Percentiles rank a stretch among this genome's conserved stretches.
phyloP scores from a whole-genome alignment of 2,113 vertebrate species.

The Scophthalmus maximus region DNA sequence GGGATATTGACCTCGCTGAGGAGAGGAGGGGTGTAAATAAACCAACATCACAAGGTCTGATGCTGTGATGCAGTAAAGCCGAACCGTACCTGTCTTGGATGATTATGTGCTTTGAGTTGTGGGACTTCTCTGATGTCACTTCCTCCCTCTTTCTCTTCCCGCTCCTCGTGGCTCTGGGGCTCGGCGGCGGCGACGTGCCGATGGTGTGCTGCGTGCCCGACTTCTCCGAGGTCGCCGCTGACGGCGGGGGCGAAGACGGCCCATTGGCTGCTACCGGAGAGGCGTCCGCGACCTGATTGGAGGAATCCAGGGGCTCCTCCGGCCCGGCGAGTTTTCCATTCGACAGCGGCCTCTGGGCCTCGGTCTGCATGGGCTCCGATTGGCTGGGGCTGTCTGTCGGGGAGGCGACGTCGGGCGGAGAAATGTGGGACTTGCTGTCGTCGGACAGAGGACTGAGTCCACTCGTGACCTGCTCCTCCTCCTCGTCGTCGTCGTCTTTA shows the following conservation, averaged over 20 bases:
- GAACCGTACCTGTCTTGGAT: conserved; percentile 49
- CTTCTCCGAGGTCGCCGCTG: neutral
- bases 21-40: neutral
- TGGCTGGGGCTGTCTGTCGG: conserved; percentile 72
- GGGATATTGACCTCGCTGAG: conserved; percentile 72
- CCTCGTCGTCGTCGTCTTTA: conserved; percentile 50
- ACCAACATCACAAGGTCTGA: neutral
- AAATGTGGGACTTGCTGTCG: conserved; percentile 29
- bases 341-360: neutral
- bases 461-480: conserved; percentile 48
- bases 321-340: neutral
- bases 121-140: neutral
- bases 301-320: conserved; percentile 47
- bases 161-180: conserved; percentile 48
- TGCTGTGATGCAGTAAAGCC: neutral
- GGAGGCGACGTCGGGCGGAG: conserved; percentile 52
- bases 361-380: conserved; percentile 47
- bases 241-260: conserved; percentile 6
- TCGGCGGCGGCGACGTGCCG: conserved; percentile 70
- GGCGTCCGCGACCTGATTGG: conserved; percentile 24
- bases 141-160: conserved; percentile 73
- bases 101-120: conserved; percentile 13
- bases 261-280: conserved; percentile 18
- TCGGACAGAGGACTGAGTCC: conserved; percentile 45
- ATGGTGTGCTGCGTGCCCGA: conserved; percentile 54